Base-by-base conservation (phyloP, 2,888 invertebrate genomes). In the Hypomecis punctinalis region DNA sequence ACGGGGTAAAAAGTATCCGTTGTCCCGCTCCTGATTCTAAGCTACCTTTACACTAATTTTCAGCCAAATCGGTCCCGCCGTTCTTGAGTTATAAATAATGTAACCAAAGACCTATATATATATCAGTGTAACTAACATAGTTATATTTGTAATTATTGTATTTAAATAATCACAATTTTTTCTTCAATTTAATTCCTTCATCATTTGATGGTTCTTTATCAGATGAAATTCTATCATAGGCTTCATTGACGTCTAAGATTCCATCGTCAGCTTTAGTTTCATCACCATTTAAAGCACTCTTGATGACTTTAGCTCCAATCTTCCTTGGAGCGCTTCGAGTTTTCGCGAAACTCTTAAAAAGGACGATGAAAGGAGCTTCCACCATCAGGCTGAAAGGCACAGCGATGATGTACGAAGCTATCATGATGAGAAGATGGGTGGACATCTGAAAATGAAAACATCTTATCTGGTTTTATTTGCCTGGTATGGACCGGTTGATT, bases 351-450 rank as follows among this genome's bases (percentile, higher is more conserved):
- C n/a, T 23, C 33, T 42, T 52, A 40, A 52, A 52, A 2, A 52
- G 52, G 11, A 33, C 33, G 0, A 42, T 40, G 52, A 52, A 52
- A 3, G 52, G 52, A 5, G 40, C 40, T 7, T 52, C 52, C 40
- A 52, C 52, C 40, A 52, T 52, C 40, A 52, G 7, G 23, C 33
- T 40, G 40, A 52, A 52, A 7, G 52, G 52, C 8, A 52, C 52
- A 0, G 52, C 9, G 7, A 52, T 7, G 0, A 10, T 9, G n/a
- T 52, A 52, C 10, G 52, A 33, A 0, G 8, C 40, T 37, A 40
- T 23, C 6, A 42, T 33, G 40, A 52, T 33, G 52, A 40, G 23
- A 4, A 52, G 6, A 5, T 33, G n/a, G 5, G 33, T 42, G 10
- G 13, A 40, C 1, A 33, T 11, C 52, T 52, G 52, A 2, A 52